Conservation (phyloP, 2,113 vertebrate species). For the Daubentonia madagascariensis region DNA sequence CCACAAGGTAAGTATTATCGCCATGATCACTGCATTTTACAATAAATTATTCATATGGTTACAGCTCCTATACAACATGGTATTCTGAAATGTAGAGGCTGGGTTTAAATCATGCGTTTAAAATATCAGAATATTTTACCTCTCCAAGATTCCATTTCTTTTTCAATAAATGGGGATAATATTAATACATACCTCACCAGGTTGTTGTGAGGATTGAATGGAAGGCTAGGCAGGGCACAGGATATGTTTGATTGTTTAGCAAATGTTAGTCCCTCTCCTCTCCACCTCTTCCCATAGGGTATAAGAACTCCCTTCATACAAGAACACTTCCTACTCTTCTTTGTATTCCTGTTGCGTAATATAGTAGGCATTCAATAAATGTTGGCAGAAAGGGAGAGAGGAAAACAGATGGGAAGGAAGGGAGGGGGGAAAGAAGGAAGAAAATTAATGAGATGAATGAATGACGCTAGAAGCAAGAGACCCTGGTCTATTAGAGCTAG, state of each 20-base stretch:
- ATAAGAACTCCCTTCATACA: background rate
- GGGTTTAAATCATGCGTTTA: background rate
- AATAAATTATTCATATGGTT: background rate
- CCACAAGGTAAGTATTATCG: background rate
- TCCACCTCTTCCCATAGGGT: background rate
- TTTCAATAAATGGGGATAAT: background rate
- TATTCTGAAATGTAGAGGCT: background rate
- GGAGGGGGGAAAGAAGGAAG: background rate
- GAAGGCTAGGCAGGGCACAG: background rate
- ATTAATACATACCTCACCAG: background rate
- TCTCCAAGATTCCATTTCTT: background rate
- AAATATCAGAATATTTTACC: background rate
- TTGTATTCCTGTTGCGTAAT: background rate
- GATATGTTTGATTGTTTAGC: background rate
- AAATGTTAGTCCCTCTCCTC: background rate
- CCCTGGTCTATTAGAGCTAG: background rate
- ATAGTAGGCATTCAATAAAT: background rate
- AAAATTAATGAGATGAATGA: background rate
- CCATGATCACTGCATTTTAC: background rate
- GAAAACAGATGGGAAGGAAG: no score
- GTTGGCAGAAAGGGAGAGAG: background rate
- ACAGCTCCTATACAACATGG: background rate
- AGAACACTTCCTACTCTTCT: background rate
- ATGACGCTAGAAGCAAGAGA: background rate
- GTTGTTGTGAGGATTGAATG: background rate